Evolutionary conservation across 2,113 vertebrate genomes (phyloP), one percentile per base, ranked within the genome.

Genomic region (Podilymbus podiceps): DNA sequence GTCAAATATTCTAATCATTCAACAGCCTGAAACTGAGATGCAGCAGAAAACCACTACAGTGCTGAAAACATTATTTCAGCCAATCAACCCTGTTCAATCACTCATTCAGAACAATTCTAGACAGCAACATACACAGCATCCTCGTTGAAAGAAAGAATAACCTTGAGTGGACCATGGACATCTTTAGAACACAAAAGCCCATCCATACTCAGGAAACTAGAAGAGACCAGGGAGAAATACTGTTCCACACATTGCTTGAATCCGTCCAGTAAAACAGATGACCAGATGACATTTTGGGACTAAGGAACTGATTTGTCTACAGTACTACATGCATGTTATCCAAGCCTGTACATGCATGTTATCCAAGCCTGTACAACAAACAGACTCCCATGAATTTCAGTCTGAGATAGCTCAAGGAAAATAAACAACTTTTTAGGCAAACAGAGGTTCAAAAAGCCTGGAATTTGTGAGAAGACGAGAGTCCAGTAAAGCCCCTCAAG

Each of bases 321-420:
- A 11, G 44, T 3, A 44, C 5, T 59, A 58, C 0, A 0, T 0
- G 1, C 52, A 11, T 19, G 46, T 35, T 85, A 88, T 24, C 31
- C 58, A 80, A 72, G 11, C 15, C 63, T 42, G 24, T 46, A 46
- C 3, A n/a, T 0, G 1, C 52, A 11, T 19, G 46, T 35, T 85
- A 88, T 24, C 31, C 58, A 80, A 72, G 11, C 15, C 63, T 42
- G 24, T 46, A 46, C 3, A n/a, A 66, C 20, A 88, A 82, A 75
- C 9, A 59, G 63, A 10, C 19, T 38, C 40, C 53, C 15, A 47
- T 1, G 3, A 81, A 69, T 11, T 50, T 62, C 50, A 63, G 12
- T 30, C 52, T n/a, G 16, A 74, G 24, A 38, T 0, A 44, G 15
- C 4, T 63, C 50, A 78, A 75, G 56, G 33, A 84, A 77, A 81